Percentiles rank a stretch among this genome's conserved stretches.
phyloP scores from a whole-genome alignment of 2,113 vertebrate genomes.

The Corvus cornix region DNA sequence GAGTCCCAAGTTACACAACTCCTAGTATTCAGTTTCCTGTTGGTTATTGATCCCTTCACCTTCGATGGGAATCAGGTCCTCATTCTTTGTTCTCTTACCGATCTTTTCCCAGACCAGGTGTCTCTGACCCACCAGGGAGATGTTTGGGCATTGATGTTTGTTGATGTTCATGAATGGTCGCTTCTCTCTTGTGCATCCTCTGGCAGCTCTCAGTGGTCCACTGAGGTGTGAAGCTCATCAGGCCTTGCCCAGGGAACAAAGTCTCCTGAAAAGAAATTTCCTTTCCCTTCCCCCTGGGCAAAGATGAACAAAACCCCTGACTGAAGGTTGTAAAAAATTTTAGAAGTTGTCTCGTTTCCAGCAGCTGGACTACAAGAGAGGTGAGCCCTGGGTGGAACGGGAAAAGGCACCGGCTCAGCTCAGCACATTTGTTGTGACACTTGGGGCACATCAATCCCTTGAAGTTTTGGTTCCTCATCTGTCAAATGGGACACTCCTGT shows the following conservation, averaged over 20 bases:
- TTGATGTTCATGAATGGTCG: rapidly evolving
- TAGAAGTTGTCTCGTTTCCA: neutral
- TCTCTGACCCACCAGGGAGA: neutral
- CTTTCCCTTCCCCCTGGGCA: neutral
- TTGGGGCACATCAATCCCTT: neutral
- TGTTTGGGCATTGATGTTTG: neutral
- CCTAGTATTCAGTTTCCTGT: neutral
- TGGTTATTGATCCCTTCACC: neutral
- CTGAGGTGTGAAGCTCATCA: neutral
- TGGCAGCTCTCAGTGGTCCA: neutral
- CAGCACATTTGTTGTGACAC: neutral
- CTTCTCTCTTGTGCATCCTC: neutral
- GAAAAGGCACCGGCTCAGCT: neutral
- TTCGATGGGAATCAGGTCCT: neutral
- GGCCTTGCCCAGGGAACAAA: neutral
- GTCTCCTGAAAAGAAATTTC: neutral
- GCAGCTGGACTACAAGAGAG: neutral
- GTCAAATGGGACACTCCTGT: neutral
- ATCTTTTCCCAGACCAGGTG: neutral
- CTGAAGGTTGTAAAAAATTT: no score
- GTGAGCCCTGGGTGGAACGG: neutral
- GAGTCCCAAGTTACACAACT: no score
- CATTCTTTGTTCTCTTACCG: rapidly evolving
- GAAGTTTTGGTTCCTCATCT: neutral
- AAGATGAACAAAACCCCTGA: neutral